Conservation (phyloP, 2,113 vertebrate species). For the Jaculus jaculus region DNA sequence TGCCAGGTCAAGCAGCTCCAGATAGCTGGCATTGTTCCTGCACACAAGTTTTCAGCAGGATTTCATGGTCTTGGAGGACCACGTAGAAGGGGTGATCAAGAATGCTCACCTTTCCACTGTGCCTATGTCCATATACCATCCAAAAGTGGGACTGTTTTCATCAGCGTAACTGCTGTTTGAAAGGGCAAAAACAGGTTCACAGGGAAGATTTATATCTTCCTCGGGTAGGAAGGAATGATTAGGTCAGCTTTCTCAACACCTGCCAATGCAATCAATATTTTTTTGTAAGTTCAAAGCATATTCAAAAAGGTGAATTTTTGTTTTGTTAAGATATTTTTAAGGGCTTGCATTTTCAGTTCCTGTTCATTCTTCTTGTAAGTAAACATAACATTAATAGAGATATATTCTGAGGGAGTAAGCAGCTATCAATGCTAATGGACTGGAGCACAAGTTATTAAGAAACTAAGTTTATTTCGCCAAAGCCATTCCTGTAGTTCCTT, state of each 20-base stretch:
- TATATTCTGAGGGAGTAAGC: not conserved
- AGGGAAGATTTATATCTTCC: constrained; percentile 53
- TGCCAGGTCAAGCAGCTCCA: not conserved
- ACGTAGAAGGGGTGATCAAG: not conserved
- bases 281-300: constrained; percentile 46
- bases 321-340: not conserved
- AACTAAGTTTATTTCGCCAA: constrained; percentile 55
- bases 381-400: not conserved
- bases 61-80: not conserved
- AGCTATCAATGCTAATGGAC: constrained; percentile 45
- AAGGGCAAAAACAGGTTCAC: not conserved
- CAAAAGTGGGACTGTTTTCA: not conserved
- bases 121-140: not conserved
- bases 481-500: constrained; percentile 39
- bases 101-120: not conserved
- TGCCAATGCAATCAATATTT: constrained; percentile 17
- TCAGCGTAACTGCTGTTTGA: not conserved
- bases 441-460: constrained; percentile 39
- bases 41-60: not conserved
- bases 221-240: constrained; percentile 34
- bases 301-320: not conserved
- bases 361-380: not conserved
- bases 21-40: not conserved
- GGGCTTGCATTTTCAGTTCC: not conserved
- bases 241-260: constrained; percentile 32